phyloP scores from a whole-genome alignment of 2,888 invertebrate species.

The Polylopha cassiicola region DNA sequence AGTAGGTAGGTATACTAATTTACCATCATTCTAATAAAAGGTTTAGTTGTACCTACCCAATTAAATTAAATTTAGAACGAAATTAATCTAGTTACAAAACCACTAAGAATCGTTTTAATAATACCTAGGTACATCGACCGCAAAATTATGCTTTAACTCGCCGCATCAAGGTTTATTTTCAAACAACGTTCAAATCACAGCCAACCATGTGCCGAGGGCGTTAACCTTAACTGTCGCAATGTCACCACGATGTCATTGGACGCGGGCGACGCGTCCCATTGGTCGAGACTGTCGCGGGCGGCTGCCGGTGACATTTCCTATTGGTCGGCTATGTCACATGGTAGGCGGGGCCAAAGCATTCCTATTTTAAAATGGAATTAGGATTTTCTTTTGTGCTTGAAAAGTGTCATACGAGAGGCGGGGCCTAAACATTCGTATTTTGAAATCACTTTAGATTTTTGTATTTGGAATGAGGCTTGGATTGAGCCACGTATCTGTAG shows the following conservation, averaged over 20 bases:
- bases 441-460: conserved; percentile 3
- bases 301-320: conserved; percentile 58
- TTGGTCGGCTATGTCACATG: conserved; percentile 65
- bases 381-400: conserved; percentile 9
- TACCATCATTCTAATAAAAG: too few relatives aligned
- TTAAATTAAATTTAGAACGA: too few relatives aligned
- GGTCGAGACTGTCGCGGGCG: conserved; percentile 65
- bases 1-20: too few relatives aligned
- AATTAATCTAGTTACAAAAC: too few relatives aligned
- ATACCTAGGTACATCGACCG: too few relatives aligned
- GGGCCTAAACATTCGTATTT: background rate
- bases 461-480: too few relatives aligned
- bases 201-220: conserved; percentile 57
- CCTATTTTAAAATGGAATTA: conserved; percentile 44
- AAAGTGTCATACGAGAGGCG: background rate
- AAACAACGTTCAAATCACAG: conserved; percentile 16
- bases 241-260: conserved; percentile 74
- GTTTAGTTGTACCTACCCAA: background rate
- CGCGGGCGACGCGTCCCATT: conserved; percentile 53
- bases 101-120: too few relatives aligned
- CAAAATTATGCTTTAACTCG: background rate
- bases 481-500: too few relatives aligned
- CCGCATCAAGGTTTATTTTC: background rate
- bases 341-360: conserved; percentile 47
- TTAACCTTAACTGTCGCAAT: conserved; percentile 51